Conservation (phyloP, 2,888 invertebrate genomes). For the Tetragonisca angustula region DNA sequence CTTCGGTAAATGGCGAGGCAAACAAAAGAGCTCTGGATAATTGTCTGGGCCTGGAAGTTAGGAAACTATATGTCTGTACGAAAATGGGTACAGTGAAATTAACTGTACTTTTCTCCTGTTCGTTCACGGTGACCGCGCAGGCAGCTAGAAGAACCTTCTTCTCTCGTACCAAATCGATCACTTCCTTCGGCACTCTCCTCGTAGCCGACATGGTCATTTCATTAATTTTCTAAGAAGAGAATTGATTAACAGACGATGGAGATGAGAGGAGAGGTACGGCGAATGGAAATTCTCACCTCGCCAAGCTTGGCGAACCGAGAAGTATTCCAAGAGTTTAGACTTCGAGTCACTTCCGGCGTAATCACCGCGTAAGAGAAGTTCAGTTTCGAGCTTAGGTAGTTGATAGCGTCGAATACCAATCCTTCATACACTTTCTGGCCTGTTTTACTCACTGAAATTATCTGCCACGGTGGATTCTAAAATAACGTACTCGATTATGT, state of each 20-base stretch:
- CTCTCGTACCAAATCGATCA: slow-evolving; percentile 85
- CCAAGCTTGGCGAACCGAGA: slow-evolving; percentile 33
- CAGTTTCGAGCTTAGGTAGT: slow-evolving; percentile 90
- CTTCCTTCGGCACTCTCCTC: slow-evolving; percentile 79
- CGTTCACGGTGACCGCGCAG: slow-evolving; percentile 86
- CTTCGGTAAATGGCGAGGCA: slow-evolving; percentile 90
- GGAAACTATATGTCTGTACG: slow-evolving; percentile 91
- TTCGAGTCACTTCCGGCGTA: slow-evolving; percentile 16
- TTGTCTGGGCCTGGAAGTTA: slow-evolving; percentile 91
- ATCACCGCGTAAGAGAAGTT: slow-evolving; percentile 90
- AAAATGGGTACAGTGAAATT: slow-evolving; percentile 93
- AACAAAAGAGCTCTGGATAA: slow-evolving; percentile 93
- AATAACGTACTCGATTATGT: slow-evolving; percentile 37
- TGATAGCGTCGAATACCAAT: slow-evolving; percentile 91
- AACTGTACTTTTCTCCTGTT: slow-evolving; percentile 85
- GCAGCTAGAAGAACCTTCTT: slow-evolving; percentile 87
- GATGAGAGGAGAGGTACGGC: accelerated
- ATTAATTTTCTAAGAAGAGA: slow-evolving; percentile 27
- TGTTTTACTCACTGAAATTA: slow-evolving; percentile 87
- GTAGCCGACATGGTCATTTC: slow-evolving; percentile 69
- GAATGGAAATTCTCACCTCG: slow-evolving; percentile 19
- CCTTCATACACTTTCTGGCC: slow-evolving; percentile 88
- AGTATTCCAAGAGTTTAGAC: neutral
- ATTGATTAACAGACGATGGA: neutral
- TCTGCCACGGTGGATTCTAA: slow-evolving; percentile 96